These are phyloP conservation scores for Pinctada fucata DNA, from an alignment of 2,888 invertebrate genomes.

Conservation along the genomic window DNA sequence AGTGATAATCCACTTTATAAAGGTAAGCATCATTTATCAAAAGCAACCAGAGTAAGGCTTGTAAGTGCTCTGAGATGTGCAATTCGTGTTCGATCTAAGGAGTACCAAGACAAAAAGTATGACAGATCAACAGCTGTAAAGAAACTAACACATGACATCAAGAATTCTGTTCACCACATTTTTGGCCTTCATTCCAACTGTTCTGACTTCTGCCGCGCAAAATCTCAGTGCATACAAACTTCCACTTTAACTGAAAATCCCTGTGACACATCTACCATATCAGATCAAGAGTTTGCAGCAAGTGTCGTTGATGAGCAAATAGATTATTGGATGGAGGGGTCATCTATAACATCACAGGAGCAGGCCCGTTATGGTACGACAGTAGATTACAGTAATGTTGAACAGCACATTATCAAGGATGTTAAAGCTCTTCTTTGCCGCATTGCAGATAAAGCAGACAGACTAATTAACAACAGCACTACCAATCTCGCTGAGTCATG, in stretches of 20 bases:
- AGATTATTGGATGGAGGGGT: slow-evolving; percentile 18
- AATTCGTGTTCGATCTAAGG: too few species aligned
- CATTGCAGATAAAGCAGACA: slow-evolving; percentile 30
- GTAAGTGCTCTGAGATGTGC: too few species aligned
- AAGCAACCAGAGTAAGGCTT: too few species aligned
- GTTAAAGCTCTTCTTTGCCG: slow-evolving; percentile 17
- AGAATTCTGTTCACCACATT: slow-evolving; percentile 38
- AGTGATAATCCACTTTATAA: too few species aligned
- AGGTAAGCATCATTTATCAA: too few species aligned
- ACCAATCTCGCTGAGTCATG: slow-evolving; percentile 43
- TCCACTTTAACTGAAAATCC: not conserved
- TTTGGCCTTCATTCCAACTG: slow-evolving; percentile 36
- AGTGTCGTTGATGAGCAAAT: not conserved
- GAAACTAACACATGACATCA: too few species aligned
- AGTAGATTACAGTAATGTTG: not conserved
- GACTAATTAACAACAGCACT: slow-evolving; percentile 34
- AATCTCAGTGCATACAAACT: not conserved
- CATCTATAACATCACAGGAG: slow-evolving; percentile 12
- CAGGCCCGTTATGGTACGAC: not conserved
- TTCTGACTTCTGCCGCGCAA: slow-evolving; percentile 15
- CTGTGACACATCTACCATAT: not conserved
- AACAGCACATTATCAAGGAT: slow-evolving; percentile 18
- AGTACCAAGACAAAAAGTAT: too few species aligned
- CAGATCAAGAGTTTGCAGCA: not conserved
- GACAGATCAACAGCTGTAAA: too few species aligned